Base-by-base conservation (phyloP, 1,140 invertebrate species). In the Lepidurus packardi region DNA sequence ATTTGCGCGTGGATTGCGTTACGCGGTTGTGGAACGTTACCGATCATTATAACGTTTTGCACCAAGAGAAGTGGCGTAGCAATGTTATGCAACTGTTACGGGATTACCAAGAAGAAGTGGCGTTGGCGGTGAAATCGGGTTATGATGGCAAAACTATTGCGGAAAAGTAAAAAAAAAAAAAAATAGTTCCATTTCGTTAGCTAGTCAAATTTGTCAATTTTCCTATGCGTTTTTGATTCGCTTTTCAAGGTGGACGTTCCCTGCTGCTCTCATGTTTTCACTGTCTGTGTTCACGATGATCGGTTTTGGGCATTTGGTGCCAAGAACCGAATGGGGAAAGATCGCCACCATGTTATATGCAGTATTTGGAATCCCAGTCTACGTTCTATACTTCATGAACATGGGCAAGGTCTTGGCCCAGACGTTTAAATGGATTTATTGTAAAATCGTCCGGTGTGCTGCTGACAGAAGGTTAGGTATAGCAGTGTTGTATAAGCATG, bases 291-390 rank as follows among this genome's bases (percentile, higher is more conserved):
- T 95, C 82, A 95, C 94, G 5, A 95, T 95, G 93, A 94, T 95
- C 81, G 96, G 96, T 1, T 98, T 98, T 85, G 97, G 97, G 0
- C 96, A 97, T 85, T 90, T 97, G 82, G 92, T 96, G 7, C 96
- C 96, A 0, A 91, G 92, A 82, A 98, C 96, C 0, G 86, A 90
- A 0, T 93, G 92, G 91, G 97, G 97, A 1, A 97, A 97, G 85
- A 90, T 93, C 34, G 89, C 92, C 13, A 98, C 96, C 0, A 94
- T 98, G 44, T 89, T 96, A 16, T 99, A 98, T 87, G 95, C 97
- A 0, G 92, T 96, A 1, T 90, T 98, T 80, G 97, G 97, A 0
- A 98, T 98, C 81, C 97, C 97, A 0, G 86, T 98, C 16, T 96
- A 95, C 85, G 90, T 96, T 24, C 84, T 96, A 4, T 95, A 95